Evolutionary conservation across 2,888 invertebrate species (phyloP).

Genomic region (Nebria salina): DNA sequence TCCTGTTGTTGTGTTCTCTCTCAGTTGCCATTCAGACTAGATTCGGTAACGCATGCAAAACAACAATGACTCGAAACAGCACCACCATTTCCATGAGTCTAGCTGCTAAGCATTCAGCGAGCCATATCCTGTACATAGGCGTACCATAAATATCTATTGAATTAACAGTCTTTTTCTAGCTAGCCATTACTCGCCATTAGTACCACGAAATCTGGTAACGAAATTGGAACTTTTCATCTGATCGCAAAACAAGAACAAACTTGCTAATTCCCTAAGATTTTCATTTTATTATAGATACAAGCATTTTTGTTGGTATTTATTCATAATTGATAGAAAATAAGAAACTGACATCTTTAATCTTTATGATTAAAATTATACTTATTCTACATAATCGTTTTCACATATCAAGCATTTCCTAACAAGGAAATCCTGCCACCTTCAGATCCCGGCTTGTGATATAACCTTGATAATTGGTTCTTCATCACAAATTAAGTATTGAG

Average conservation of each 20-base stretch:
- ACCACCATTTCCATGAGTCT: not conserved
- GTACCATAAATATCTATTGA: not conserved
- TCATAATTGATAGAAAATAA: no score
- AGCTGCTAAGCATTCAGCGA: constrained; percentile 12
- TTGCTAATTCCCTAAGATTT: no score
- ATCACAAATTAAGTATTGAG: no score
- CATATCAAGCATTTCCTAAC: not conserved
- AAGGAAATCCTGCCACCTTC: not conserved
- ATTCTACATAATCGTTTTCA: not conserved
- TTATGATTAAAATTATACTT: not conserved
- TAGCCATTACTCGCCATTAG: no score
- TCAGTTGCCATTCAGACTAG: constrained; percentile 15
- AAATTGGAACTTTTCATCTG: no score
- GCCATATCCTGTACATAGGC: not conserved
- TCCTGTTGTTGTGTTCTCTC: not conserved
- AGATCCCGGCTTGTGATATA: not conserved
- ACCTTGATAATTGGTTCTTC: no score
- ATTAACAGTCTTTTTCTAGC: not conserved
- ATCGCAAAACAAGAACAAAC: no score
- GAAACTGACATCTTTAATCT: no score
- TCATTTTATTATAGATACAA: no score
- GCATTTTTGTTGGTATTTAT: no score
- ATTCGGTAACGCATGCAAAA: constrained; percentile 20
- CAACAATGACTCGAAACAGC: constrained; percentile 8
- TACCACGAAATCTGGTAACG: not conserved